phyloP scores from a whole-genome alignment of 2,888 invertebrate genomes.

The Campopleginae sp. region DNA sequence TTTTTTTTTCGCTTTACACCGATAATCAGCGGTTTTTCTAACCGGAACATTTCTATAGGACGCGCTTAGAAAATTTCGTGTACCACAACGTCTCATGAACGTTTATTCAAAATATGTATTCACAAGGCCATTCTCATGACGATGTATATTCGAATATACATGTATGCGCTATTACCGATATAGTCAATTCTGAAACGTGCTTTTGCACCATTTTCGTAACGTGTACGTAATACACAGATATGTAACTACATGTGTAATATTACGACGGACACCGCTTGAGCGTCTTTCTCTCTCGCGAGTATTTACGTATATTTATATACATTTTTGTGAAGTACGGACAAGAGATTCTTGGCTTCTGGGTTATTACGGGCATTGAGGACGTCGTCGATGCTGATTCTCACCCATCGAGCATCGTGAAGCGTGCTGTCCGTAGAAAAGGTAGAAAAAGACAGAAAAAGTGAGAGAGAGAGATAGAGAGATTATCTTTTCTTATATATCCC shows the following conservation, averaged over 20 bases:
- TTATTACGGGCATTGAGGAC: conserved; percentile 42
- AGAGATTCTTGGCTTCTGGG: conserved; percentile 36
- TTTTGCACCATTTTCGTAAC: conserved; percentile 8
- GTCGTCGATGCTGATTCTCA: conserved; percentile 17
- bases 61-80: neutral
- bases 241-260: conserved; percentile 1
- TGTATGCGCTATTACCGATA: neutral
- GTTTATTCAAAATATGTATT: neutral
- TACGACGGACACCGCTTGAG: conserved; percentile 1
- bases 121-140: neutral
- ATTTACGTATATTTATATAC: neutral
- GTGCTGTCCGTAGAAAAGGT: conserved; percentile 34
- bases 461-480: neutral
- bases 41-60: neutral
- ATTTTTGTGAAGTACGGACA: conserved; percentile 37
- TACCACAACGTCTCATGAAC: neutral
- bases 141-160: neutral
- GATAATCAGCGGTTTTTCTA: neutral
- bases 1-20: neutral
- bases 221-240: neutral
- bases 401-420: conserved; percentile 22
- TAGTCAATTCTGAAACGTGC: neutral
- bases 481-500: neutral
- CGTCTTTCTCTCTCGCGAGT: conserved; percentile 13
- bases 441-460: conserved; percentile 4